Evolutionary conservation across 2,888 invertebrate species (phyloP).

Genomic region (Patella depressa): DNA sequence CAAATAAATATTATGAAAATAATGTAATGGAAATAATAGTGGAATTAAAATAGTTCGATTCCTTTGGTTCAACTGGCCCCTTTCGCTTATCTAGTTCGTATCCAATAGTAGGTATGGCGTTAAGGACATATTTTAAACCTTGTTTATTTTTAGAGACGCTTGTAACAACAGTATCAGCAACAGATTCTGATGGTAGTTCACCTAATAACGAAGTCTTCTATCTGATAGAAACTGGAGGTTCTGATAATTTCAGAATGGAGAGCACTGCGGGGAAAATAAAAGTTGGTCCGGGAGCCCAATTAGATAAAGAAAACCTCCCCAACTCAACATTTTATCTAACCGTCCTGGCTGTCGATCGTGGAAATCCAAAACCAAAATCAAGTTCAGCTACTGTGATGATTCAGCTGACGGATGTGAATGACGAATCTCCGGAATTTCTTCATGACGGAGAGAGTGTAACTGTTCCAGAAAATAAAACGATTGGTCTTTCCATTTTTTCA

Average conservation of each 20-base stretch:
- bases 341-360: constrained; percentile 62
- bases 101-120: no score
- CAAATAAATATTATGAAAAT: no score
- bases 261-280: constrained; percentile 86
- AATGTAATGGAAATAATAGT: no score
- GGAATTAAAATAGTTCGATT: no score
- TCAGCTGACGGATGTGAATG: constrained; percentile 90
- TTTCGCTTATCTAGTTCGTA: no score
- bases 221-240: constrained; percentile 89
- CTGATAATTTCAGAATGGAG: constrained; percentile 93
- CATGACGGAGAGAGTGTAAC: neutral
- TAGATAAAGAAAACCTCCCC: constrained; percentile 84
- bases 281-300: constrained; percentile 86
- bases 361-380: constrained; percentile 36
- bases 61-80: no score
- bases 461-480: constrained; percentile 27
- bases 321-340: constrained; percentile 47
- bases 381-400: constrained; percentile 72
- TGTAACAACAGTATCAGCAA: constrained; percentile 50
- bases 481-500: constrained; percentile 74
- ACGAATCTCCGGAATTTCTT: constrained; percentile 84
- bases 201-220: constrained; percentile 91
- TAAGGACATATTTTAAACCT: no score
- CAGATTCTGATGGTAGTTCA: constrained; percentile 57
- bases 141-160: constrained; percentile 38